Evolutionary conservation across 2,888 invertebrate genomes (phyloP).

Genomic region (Stegophylla sp.): DNA sequence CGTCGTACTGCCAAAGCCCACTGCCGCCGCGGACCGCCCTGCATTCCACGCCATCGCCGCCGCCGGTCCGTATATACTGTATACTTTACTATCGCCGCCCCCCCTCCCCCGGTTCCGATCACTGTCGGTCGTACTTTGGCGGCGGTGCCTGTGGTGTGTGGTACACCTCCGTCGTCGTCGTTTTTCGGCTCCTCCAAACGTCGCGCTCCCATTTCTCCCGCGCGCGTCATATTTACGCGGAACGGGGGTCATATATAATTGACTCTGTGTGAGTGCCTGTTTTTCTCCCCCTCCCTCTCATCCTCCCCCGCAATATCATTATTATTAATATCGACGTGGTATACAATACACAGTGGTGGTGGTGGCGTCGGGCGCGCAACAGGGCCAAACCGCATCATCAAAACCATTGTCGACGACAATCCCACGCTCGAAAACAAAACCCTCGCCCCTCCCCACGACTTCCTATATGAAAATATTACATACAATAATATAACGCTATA

Average conservation of each 20-base stretch:
- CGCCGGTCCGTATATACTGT: background rate
- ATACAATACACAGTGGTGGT: background rate
- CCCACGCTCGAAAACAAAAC: background rate
- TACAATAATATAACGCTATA: too few species aligned
- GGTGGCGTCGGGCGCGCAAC: slow-evolving; percentile 13
- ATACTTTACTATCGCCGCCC: too few species aligned
- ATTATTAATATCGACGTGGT: slow-evolving; percentile 13
- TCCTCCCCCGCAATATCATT: too few species aligned
- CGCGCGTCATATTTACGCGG: background rate
- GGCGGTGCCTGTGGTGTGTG: background rate
- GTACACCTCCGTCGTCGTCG: background rate
- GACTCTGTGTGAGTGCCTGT: slow-evolving; percentile 15
- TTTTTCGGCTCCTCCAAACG: slow-evolving; percentile 28
- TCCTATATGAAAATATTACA: too few species aligned
- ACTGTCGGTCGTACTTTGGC: too few species aligned
- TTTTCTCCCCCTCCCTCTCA: slow-evolving; percentile 11
- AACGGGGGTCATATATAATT: slow-evolving; percentile 7
- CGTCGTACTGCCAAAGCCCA: slow-evolving; percentile 15
- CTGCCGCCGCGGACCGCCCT: slow-evolving; percentile 34
- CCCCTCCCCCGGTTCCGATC: too few species aligned
- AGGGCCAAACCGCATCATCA: slow-evolving; percentile 15
- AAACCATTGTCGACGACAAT: background rate
- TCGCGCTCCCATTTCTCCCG: background rate
- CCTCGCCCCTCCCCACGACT: too few species aligned
- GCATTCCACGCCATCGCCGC: slow-evolving; percentile 40